Evolutionary conservation across 2,888 invertebrate genomes (phyloP).

Genomic region (Hirtodrosophila confusa): DNA sequence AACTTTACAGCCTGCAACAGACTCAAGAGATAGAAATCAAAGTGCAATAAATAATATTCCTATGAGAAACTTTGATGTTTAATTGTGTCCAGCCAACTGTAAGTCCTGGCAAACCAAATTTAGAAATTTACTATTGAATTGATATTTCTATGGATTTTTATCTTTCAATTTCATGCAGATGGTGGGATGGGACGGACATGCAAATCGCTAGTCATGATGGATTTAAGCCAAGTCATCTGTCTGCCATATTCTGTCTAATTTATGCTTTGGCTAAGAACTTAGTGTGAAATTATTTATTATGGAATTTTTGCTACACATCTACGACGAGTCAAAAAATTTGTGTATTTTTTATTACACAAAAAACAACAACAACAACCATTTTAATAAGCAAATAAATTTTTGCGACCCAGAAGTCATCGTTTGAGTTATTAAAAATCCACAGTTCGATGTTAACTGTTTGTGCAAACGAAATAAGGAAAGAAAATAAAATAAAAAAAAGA

Average conservation of each 20-base stretch:
- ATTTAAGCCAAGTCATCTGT: conserved; percentile 38
- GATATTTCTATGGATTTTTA: neutral
- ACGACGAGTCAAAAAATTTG: conserved; percentile 7
- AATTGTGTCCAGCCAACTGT: neutral
- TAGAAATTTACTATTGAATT: too few relatives aligned
- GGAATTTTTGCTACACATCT: conserved; percentile 57
- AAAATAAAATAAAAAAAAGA: conserved; percentile 20
- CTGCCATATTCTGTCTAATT: conserved; percentile 49
- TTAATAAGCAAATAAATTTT: conserved; percentile 12
- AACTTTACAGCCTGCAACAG: too few relatives aligned
- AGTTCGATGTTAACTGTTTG: conserved; percentile 60
- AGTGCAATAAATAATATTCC: too few relatives aligned
- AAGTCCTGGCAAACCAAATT: neutral
- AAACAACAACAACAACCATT: conserved; percentile 11
- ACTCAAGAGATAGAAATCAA: too few relatives aligned
- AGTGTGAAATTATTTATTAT: conserved; percentile 65
- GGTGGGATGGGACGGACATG: too few relatives aligned
- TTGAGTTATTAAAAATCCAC: conserved; percentile 57
- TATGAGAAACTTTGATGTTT: too few relatives aligned
- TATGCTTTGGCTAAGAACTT: conserved; percentile 38
- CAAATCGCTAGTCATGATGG: conserved; percentile 11
- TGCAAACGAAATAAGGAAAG: conserved; percentile 35
- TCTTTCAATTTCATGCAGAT: neutral
- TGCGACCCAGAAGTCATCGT: conserved; percentile 29
- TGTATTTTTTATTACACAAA: conserved; percentile 16